Evolutionary conservation across 2,113 vertebrate species (phyloP).

Genomic region (Colinus virginianus): DNA sequence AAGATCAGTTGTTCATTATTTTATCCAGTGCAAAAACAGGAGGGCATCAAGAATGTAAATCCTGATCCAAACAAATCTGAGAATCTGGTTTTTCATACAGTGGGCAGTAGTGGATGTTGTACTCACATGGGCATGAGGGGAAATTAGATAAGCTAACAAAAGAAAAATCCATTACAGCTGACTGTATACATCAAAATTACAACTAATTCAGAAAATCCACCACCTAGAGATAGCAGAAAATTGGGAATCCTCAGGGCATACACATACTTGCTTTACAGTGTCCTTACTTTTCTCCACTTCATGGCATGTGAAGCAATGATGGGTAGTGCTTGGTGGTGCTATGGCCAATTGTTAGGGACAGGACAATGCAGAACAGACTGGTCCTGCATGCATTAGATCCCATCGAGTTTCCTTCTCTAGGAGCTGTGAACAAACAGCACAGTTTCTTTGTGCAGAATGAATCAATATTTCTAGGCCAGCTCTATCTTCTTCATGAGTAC

Average conservation of each 20-base stretch:
- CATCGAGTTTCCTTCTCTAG: neutral
- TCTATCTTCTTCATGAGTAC: neutral
- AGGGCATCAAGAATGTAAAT: neutral
- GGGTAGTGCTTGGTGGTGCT: neutral
- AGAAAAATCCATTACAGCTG: neutral
- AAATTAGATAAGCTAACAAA: neutral
- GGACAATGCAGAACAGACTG: neutral
- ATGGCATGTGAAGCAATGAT: neutral
- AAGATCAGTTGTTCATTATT: neutral
- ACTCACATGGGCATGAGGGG: neutral
- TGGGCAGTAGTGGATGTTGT: neutral
- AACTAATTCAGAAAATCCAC: neutral
- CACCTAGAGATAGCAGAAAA: neutral
- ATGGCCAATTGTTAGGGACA: neutral
- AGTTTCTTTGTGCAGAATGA: neutral
- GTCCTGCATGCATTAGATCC: neutral
- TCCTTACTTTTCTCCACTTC: neutral
- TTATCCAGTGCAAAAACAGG: neutral
- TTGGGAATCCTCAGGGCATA: neutral
- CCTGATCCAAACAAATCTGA: neutral
- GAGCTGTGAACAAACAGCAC: neutral
- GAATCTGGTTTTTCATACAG: accelerated
- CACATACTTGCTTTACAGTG: neutral
- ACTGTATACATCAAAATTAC: neutral
- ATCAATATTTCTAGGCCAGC: neutral